phyloP scores from a whole-genome alignment of 2,797 vertebrate species.

The Acipenser oxyrinchus region DNA sequence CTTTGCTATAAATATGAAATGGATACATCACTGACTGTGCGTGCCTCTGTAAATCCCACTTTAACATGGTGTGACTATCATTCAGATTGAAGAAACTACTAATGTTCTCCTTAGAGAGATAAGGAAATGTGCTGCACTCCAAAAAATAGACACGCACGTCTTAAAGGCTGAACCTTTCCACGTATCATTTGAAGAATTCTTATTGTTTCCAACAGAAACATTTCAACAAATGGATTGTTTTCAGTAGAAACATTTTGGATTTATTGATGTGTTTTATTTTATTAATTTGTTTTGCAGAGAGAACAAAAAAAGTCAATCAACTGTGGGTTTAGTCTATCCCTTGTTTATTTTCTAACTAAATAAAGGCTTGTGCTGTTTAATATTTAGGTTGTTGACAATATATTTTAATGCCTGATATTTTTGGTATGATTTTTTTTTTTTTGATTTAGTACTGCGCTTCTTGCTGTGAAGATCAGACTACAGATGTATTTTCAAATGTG shows the following conservation, averaged over 20 bases:
- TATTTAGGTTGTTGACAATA: constrained; percentile 7
- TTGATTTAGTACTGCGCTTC: constrained; percentile 12
- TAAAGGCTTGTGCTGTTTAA: constrained; percentile 2
- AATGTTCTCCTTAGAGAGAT: not conserved
- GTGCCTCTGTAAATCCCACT: not conserved
- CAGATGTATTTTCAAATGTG: constrained; percentile 33
- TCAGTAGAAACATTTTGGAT: constrained; percentile 16
- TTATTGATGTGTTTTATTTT: not conserved
- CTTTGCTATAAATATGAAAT: constrained; percentile 1
- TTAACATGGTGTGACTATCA: constrained; percentile 4
- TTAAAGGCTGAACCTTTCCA: constrained; percentile 5
- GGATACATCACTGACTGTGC: not conserved
- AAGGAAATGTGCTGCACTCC: not conserved
- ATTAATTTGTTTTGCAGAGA: constrained; percentile 6
- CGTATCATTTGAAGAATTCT: constrained; percentile 12
- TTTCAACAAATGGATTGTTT: constrained; percentile 16
- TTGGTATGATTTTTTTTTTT: constrained; percentile 10
- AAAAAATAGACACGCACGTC: constrained; percentile 7
- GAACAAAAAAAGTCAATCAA: constrained; percentile 4
- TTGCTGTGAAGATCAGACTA: constrained; percentile 16
- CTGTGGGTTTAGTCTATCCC: not conserved
- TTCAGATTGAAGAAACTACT: constrained; percentile 8
- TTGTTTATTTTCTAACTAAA: constrained; percentile 1
- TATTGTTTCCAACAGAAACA: constrained; percentile 15
- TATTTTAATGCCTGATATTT: constrained; percentile 8